Evolutionary conservation across 2,888 invertebrate species (phyloP).

Genomic region (Archaeoteleia sp.): DNA sequence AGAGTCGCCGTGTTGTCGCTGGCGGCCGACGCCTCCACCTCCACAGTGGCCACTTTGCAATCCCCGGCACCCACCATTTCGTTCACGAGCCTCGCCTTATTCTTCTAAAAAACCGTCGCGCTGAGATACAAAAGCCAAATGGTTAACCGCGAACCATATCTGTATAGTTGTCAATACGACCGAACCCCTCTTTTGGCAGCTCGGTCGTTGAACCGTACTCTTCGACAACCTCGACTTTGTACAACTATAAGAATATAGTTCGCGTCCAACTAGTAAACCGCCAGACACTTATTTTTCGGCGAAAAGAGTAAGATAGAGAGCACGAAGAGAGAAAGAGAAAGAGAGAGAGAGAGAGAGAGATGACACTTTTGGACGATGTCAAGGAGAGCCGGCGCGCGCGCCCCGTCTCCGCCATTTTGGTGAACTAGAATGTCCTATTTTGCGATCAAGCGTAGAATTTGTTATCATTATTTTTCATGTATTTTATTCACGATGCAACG

Average conservation of each 20-base stretch:
- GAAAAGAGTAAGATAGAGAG: constrained; percentile 41
- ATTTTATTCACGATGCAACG: too few relatives aligned
- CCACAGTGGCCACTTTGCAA: constrained; percentile 92
- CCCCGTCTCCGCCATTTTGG: constrained; percentile 67
- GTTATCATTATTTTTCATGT: too few relatives aligned
- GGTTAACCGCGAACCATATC: too few relatives aligned
- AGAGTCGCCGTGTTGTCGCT: constrained; percentile 91
- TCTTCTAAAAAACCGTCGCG: constrained; percentile 19
- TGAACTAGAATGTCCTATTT: constrained; percentile 61
- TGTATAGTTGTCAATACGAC: too few relatives aligned
- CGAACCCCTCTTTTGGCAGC: too few relatives aligned
- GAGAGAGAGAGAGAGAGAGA: constrained; percentile 21
- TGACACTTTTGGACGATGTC: constrained; percentile 49
- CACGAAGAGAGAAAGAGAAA: not conserved
- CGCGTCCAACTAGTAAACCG: too few relatives aligned
- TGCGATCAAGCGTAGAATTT: not conserved
- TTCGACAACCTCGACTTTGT: too few relatives aligned
- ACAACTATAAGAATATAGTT: too few relatives aligned
- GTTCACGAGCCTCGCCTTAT: constrained; percentile 42
- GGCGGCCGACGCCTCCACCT: constrained; percentile 84
- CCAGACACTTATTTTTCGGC: too few relatives aligned
- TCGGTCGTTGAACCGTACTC: too few relatives aligned
- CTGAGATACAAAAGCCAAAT: too few relatives aligned
- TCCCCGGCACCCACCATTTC: constrained; percentile 82
- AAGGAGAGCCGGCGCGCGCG: constrained; percentile 51